A percentile compares a stretch with the other conserved stretches of the same genome.
These are phyloP conservation scores for Agonopterix subpropinquella DNA, from an alignment of 2,888 invertebrate species.

Conservation along the genomic window DNA sequence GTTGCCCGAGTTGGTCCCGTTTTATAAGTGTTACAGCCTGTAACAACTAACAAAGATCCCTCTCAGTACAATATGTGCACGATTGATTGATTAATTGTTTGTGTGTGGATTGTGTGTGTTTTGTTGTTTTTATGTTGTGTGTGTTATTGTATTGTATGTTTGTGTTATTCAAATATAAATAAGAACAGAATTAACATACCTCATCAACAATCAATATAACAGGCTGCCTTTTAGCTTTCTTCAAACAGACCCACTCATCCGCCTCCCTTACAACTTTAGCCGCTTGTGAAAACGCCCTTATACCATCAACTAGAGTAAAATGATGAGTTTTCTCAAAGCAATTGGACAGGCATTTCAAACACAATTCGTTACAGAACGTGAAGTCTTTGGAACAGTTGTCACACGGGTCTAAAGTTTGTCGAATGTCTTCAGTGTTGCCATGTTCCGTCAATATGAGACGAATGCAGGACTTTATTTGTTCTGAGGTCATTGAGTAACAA, in stretches of 20 bases:
- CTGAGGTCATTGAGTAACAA: slow-evolving; percentile 37
- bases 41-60: no score
- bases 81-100: no score
- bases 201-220: slow-evolving; percentile 82
- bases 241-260: slow-evolving; percentile 49
- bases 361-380: slow-evolving; percentile 39
- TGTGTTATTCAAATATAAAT: neutral
- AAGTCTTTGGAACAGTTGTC: slow-evolving; percentile 41
- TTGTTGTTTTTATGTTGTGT: neutral
- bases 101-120: no score
- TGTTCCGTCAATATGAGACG: slow-evolving; percentile 55
- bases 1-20: no score
- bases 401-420: slow-evolving; percentile 34
- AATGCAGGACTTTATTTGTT: slow-evolving; percentile 52
- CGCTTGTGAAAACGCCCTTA: slow-evolving; percentile 56
- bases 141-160: neutral
- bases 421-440: slow-evolving; percentile 42
- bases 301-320: slow-evolving; percentile 52
- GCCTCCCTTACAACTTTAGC: slow-evolving; percentile 46
- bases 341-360: slow-evolving; percentile 49
- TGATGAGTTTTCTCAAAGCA: slow-evolving; percentile 50
- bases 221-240: slow-evolving; percentile 71
- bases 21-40: no score
- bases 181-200: slow-evolving; percentile 40
- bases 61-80: no score